These are phyloP conservation scores for Saccopteryx leptura DNA, from an alignment of 2,113 vertebrate species.

Conservation along the genomic window DNA sequence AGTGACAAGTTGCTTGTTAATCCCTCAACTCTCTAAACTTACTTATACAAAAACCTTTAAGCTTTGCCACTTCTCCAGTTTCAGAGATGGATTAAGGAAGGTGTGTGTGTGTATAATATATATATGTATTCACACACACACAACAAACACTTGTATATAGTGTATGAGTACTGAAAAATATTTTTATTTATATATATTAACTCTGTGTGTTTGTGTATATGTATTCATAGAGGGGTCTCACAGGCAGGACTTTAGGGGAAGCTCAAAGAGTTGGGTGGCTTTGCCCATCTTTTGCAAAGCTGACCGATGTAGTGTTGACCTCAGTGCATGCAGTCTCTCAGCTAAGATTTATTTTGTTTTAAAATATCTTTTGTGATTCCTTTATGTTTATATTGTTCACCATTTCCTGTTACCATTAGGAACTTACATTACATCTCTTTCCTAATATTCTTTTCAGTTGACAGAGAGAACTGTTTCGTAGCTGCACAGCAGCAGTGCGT, in stretches of 20 bases:
- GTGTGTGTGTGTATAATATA: not conserved
- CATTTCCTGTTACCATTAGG: not conserved
- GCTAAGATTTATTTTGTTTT: constrained; percentile 11
- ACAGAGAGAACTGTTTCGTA: not conserved
- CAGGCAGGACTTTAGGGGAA: not conserved
- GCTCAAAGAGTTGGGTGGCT: not conserved
- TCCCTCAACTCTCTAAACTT: not conserved
- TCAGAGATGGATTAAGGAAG: not conserved
- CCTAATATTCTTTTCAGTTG: not conserved
- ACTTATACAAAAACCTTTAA: not conserved
- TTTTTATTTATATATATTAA: not conserved
- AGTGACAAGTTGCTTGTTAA: not conserved
- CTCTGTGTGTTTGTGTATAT: not conserved
- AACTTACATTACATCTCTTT: not conserved
- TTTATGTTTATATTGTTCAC: not conserved
- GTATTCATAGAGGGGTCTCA: not conserved
- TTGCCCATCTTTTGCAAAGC: not conserved
- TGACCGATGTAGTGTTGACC: not conserved
- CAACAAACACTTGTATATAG: not conserved
- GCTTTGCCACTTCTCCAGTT: not conserved
- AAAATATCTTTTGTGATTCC: not conserved
- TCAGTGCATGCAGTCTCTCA: not conserved
- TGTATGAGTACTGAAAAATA: not conserved
- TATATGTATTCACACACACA: not conserved
- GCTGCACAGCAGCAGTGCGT: not conserved